Conservation (phyloP, 2,113 vertebrate genomes). For the Ptilonorhynchus violaceus region DNA sequence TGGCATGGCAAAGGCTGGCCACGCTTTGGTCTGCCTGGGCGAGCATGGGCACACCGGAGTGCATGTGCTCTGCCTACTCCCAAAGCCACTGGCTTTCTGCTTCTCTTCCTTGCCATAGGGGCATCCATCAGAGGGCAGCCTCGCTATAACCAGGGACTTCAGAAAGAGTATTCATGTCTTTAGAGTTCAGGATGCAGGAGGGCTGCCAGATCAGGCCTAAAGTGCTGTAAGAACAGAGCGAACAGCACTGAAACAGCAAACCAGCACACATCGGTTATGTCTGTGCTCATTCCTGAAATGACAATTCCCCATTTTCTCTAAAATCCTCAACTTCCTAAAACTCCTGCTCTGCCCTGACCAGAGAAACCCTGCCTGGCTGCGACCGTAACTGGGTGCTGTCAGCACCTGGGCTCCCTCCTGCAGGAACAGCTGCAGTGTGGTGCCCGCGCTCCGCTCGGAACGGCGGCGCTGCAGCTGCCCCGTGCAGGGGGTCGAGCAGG, state of each 20-base stretch:
- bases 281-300: accelerated
- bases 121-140: not conserved
- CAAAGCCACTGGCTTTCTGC: not conserved
- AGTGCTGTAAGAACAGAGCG: not conserved
- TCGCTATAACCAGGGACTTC: not conserved
- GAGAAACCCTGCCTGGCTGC: not conserved
- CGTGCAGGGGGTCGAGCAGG: accelerated
- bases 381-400: too few relatives aligned
- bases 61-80: accelerated
- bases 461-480: not conserved
- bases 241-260: not conserved
- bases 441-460: not conserved
- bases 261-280: accelerated
- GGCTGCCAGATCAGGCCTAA: not conserved
- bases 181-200: not conserved
- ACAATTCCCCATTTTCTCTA: not conserved
- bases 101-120: not conserved
- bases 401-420: not conserved
- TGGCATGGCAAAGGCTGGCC: not conserved
- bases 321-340: not conserved
- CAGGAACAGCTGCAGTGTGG: not conserved
- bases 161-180: not conserved
- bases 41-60: accelerated
- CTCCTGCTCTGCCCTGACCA: not conserved
- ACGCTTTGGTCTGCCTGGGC: not conserved